phyloP scores from a whole-genome alignment of 2,888 invertebrate genomes.

The Meandrusa payeni region DNA sequence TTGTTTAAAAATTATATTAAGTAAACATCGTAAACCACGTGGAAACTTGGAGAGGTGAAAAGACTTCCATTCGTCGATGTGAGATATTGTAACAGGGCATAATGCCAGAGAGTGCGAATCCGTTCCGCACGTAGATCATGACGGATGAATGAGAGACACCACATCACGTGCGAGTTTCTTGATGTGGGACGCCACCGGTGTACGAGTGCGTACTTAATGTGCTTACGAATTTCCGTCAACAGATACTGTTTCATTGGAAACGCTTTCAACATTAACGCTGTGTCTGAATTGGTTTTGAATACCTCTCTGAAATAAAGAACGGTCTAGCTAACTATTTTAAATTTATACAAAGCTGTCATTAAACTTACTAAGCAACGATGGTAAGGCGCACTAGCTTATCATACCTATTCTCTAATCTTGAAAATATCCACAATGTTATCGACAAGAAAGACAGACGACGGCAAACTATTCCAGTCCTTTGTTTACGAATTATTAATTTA shows the following conservation, averaged over 20 bases:
- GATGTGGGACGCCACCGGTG: slow-evolving; percentile 27
- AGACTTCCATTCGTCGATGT: slow-evolving; percentile 48
- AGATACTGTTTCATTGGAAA: slow-evolving; percentile 8
- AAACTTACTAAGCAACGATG: too few species aligned
- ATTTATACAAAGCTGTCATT: too few species aligned
- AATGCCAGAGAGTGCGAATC: slow-evolving; percentile 60
- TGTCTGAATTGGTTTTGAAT: background rate
- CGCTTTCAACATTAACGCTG: background rate
- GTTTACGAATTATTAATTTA: too few species aligned
- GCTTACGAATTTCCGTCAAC: background rate
- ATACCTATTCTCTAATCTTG: too few species aligned
- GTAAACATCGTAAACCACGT: slow-evolving; percentile 21
- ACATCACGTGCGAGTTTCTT: slow-evolving; percentile 51
- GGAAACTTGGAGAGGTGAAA: slow-evolving; percentile 9
- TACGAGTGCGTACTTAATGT: slow-evolving; percentile 6
- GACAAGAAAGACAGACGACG: too few species aligned
- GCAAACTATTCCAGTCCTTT: too few species aligned
- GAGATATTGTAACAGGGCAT: slow-evolving; percentile 65
- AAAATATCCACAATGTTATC: too few species aligned
- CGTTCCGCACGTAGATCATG: slow-evolving; percentile 60
- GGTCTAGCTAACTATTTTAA: too few species aligned
- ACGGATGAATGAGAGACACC: slow-evolving; percentile 69
- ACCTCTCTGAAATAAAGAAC: too few species aligned
- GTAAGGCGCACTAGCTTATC: too few species aligned
- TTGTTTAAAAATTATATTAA: background rate